phyloP scores from a whole-genome alignment of 2,113 vertebrate genomes.

The Octodon degus region DNA sequence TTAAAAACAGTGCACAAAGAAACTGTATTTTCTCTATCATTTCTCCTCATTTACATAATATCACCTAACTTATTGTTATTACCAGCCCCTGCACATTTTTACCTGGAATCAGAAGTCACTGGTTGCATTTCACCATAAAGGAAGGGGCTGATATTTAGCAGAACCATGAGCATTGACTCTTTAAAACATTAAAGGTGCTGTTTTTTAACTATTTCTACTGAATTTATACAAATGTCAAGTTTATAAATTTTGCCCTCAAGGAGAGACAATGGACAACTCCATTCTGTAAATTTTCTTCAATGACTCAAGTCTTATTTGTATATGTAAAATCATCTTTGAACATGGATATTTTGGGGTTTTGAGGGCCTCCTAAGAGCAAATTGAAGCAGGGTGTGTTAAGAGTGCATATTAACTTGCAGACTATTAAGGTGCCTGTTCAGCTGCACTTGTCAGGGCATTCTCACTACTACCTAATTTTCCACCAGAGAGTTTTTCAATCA shows the following conservation, averaged over 20 bases:
- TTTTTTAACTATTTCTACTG: neutral
- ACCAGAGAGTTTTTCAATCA: slow-evolving; percentile 61
- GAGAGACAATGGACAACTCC: neutral
- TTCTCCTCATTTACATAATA: neutral
- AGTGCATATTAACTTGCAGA: slow-evolving; percentile 49
- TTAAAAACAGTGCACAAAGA: neutral
- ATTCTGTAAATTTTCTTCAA: slow-evolving; percentile 57
- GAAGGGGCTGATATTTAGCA: neutral
- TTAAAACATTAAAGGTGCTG: neutral
- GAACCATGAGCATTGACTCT: neutral
- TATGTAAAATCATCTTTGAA: slow-evolving; percentile 33
- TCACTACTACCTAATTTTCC: slow-evolving; percentile 62
- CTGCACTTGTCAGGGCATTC: slow-evolving; percentile 31
- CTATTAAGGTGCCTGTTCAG: slow-evolving; percentile 31
- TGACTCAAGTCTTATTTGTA: slow-evolving; percentile 5
- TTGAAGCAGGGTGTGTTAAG: neutral
- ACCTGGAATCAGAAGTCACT: neutral
- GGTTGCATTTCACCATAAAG: neutral
- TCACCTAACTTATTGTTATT: neutral
- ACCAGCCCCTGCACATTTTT: neutral
- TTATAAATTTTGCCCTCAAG: neutral
- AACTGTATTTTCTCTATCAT: neutral
- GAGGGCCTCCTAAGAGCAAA: slow-evolving; percentile 36
- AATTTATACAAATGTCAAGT: slow-evolving; percentile 11
- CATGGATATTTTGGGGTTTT: neutral